Conservation (phyloP, 92 coral and sea anemone genomes). For the Montipora capitata region DNA sequence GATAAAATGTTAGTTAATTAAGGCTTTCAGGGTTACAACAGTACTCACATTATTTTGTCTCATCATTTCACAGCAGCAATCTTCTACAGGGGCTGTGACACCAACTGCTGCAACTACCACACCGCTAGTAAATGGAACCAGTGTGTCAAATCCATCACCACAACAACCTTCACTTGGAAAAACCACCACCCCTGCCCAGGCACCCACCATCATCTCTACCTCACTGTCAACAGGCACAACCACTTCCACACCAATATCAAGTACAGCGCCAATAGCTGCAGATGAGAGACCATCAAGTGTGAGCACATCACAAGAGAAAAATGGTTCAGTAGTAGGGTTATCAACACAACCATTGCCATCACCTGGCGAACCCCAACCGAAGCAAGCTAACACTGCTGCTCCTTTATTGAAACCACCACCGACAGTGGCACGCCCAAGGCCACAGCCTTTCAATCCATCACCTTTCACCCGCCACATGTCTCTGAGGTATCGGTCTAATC, state of each 20-base stretch:
- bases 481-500: constrained; percentile 94
- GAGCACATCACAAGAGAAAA: constrained; percentile 66
- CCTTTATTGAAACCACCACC: constrained; percentile 93
- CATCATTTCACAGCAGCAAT: not conserved
- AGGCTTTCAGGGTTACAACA: not conserved
- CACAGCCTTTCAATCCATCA: constrained; percentile 94
- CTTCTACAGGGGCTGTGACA: constrained; percentile 9
- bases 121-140: constrained; percentile 46
- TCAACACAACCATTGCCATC: constrained; percentile 45
- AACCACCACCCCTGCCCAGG: not conserved
- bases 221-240: not conserved
- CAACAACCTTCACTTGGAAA: constrained; percentile 40
- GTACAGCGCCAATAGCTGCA: constrained; percentile 47
- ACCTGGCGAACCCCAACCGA: constrained; percentile 38
- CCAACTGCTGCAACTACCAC: constrained; percentile 20
- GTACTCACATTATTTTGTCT: not conserved
- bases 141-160: constrained; percentile 25
- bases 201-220: not conserved
- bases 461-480: constrained; percentile 99
- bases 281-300: constrained; percentile 65
- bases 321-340: constrained; percentile 62
- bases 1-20: too few species aligned
- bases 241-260: constrained; percentile 24
- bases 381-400: constrained; percentile 62
- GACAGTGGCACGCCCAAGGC: constrained; percentile 90